Conservation (phyloP, 2,113 vertebrate species). For the Mormoops blainvillei region DNA sequence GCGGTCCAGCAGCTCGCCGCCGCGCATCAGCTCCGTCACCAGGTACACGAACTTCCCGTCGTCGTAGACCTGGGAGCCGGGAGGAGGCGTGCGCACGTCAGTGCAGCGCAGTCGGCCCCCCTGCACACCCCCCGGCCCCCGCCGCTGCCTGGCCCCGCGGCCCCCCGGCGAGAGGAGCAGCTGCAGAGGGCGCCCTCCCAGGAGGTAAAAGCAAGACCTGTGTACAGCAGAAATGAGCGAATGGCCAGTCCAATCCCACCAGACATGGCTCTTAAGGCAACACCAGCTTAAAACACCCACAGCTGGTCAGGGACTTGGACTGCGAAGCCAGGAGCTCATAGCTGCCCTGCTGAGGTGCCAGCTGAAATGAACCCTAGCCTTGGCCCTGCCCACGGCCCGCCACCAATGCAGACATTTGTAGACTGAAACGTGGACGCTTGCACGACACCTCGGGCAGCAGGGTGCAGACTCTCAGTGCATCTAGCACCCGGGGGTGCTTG, state of each 20-base stretch:
- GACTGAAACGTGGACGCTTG: background rate
- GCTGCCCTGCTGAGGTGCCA: background rate
- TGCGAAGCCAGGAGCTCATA: background rate
- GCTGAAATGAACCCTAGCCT: background rate
- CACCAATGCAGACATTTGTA: fast-evolving
- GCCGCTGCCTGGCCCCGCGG: fast-evolving
- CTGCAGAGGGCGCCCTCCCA: background rate
- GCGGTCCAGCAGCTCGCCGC: constrained; percentile 92
- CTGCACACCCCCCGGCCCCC: too few species aligned
- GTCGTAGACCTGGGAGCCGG: constrained; percentile 87
- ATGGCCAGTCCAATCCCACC: background rate
- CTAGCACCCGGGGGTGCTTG: background rate
- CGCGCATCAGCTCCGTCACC: constrained; percentile 94
- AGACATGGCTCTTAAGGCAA: background rate
- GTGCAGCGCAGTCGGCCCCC: too few species aligned
- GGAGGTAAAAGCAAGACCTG: background rate
- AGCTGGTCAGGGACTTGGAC: background rate
- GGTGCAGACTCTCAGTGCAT: background rate
- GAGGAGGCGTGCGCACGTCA: fast-evolving
- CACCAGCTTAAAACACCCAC: background rate
- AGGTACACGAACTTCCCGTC: constrained; percentile 91
- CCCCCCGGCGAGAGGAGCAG: background rate
- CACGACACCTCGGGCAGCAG: background rate
- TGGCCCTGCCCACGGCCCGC: background rate
- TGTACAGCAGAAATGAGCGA: too few species aligned